Conservation (phyloP, 2,113 vertebrate species). For the Alethe castanea region DNA sequence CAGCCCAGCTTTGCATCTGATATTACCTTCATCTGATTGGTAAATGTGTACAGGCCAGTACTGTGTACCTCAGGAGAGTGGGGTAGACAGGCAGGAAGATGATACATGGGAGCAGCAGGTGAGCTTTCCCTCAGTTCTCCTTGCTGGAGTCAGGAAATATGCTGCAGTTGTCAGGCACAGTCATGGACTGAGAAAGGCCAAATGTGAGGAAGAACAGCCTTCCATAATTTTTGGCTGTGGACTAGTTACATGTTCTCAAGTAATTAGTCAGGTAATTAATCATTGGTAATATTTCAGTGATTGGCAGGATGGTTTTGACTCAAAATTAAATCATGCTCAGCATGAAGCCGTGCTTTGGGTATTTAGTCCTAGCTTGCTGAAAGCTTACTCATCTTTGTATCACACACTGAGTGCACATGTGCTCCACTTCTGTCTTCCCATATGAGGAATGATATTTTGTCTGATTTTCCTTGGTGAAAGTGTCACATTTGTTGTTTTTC, state of each 20-base stretch:
- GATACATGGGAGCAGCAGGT: background rate
- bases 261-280: background rate
- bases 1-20: background rate
- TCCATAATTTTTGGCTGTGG: background rate
- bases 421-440: background rate
- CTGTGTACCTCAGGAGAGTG: background rate
- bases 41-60: background rate
- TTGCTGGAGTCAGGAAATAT: background rate
- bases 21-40: background rate
- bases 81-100: background rate
- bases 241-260: background rate
- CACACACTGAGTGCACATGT: background rate
- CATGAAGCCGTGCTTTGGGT: background rate
- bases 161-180: background rate
- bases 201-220: background rate
- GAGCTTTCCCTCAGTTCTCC: fast-evolving
- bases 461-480: background rate
- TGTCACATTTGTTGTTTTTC: background rate
- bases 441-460: background rate
- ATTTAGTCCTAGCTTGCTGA: background rate
- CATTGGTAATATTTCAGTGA: background rate
- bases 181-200: background rate
- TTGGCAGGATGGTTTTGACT: background rate
- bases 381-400: background rate
- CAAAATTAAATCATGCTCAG: background rate